phyloP scores from a whole-genome alignment of 2,888 invertebrate species.

The Odontocolon sp. region DNA sequence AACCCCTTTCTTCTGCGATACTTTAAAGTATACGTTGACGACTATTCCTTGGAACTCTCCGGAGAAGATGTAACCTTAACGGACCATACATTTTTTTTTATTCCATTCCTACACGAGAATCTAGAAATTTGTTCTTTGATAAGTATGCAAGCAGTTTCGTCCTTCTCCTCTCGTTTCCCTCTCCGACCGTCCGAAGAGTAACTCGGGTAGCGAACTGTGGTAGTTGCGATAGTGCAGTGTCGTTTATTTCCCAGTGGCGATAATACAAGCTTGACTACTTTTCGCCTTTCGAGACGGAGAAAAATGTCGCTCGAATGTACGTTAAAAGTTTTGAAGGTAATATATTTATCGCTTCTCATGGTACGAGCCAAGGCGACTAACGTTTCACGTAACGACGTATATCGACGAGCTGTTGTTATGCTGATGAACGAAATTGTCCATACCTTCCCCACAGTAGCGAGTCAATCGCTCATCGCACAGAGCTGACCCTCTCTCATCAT shows the following conservation, averaged over 20 bases:
- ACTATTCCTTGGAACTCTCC: neutral
- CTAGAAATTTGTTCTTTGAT: neutral
- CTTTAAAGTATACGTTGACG: constrained; percentile 50
- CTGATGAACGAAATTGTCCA: neutral
- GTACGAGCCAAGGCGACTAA: constrained; percentile 55
- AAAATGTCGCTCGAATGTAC: constrained; percentile 28
- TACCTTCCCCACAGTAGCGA: neutral
- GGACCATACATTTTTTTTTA: neutral
- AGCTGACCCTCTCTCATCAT: neutral
- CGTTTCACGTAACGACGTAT: constrained; percentile 35
- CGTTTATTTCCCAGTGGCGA: constrained; percentile 50
- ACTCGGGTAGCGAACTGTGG: constrained; percentile 1
- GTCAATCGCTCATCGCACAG: neutral
- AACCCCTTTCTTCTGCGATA: constrained; percentile 64
- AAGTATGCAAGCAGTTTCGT: neutral
- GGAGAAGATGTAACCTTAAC: neutral
- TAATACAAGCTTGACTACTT: constrained; percentile 29
- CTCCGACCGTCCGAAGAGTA: constrained; percentile 12
- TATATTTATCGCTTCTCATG: constrained; percentile 53
- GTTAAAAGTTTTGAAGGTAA: constrained; percentile 55
- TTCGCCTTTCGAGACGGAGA: constrained; percentile 29
- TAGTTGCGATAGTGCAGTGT: constrained; percentile 39
- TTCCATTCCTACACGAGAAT: too few species aligned
- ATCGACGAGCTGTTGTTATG: neutral
- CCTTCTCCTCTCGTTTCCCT: neutral